Evolutionary conservation across 2,113 vertebrate species (phyloP), one percentile per base, ranked within the genome.

Genomic region (Buteo buteo): DNA sequence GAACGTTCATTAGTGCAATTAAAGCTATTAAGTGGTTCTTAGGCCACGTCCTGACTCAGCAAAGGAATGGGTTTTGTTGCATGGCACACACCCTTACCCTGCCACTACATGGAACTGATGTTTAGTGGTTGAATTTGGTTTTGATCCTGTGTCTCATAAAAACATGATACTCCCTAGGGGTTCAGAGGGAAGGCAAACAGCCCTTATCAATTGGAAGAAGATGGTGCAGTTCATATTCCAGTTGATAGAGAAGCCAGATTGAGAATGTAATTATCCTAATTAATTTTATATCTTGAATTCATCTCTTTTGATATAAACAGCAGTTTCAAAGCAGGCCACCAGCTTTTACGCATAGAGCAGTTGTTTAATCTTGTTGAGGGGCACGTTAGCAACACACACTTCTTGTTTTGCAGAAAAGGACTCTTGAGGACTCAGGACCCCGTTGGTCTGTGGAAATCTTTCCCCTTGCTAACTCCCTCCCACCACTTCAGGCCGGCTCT

Each of bases 211-310:
- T 2, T 4, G 16, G 29, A 49, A 76, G 21, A 28, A 66, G 91
- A 54, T 0, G 21, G 59, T 40, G 44, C 67, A 59, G 72, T 19
- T 82, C 83, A 13, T 26, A 81, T 59, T 36, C 50, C 93, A 70
- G 11, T 8, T 34, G 95, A 93, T 74, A 3, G 73, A 70, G 70
- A 88, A 89, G 72, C 86, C 90, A 96, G 94, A 96, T 86, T 91
- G 92, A 90, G 90, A 90, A 67, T 76, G 90, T 90, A 97, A 95
- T 96, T 93, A 95, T 55, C 76, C 91, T 96, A 91, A 97, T 97
- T 95, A 96, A 82, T 84, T 96, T 72, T 24, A 8, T 93, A 90
- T 96, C 93, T 72, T 7, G 25, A 54, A 67, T 38, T 57, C 58
- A 93, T 96, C 90, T 95, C 64, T 40, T 58, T 45, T 36, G 4